phyloP scores from a whole-genome alignment of 2,797 vertebrate species.

The Percopsis omiscomaycus region DNA sequence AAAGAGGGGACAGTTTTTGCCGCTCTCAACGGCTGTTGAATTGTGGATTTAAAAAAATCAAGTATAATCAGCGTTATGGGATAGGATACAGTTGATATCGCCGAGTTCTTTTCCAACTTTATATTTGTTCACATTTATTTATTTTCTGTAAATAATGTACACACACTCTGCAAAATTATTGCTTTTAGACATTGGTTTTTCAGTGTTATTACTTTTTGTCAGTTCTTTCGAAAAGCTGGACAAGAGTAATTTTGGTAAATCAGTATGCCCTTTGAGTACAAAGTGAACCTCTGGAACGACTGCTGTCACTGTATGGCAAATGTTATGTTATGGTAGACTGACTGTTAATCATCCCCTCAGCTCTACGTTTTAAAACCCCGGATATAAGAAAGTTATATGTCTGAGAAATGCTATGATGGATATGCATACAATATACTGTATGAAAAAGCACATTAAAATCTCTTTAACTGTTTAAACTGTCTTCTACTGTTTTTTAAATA shows the following conservation, averaged over 20 bases:
- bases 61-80: conserved; percentile 65
- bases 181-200: conserved; percentile 71
- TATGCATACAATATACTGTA: conserved; percentile 81
- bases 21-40: conserved; percentile 61
- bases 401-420: conserved; percentile 78
- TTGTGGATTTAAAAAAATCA: conserved; percentile 66
- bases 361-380: conserved; percentile 64
- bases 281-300: conserved; percentile 44
- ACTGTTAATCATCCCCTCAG: conserved; percentile 74
- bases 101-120: conserved; percentile 64
- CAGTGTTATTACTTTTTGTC: conserved; percentile 65
- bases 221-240: conserved; percentile 57
- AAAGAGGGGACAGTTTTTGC: conserved; percentile 63
- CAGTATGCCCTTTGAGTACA: conserved; percentile 44
- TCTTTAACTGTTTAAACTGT: conserved; percentile 70
- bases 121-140: conserved; percentile 68
- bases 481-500: conserved; percentile 44
- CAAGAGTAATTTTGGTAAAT: conserved; percentile 19
- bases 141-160: conserved; percentile 76
- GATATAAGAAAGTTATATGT: conserved; percentile 76
- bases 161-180: conserved; percentile 62
- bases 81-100: conserved; percentile 53
- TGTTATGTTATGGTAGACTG: conserved; percentile 68
- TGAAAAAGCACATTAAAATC: conserved; percentile 81
- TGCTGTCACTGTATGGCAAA: conserved; percentile 52